Conservation (phyloP, 2,888 invertebrate species). For the Harmothoe impar region DNA sequence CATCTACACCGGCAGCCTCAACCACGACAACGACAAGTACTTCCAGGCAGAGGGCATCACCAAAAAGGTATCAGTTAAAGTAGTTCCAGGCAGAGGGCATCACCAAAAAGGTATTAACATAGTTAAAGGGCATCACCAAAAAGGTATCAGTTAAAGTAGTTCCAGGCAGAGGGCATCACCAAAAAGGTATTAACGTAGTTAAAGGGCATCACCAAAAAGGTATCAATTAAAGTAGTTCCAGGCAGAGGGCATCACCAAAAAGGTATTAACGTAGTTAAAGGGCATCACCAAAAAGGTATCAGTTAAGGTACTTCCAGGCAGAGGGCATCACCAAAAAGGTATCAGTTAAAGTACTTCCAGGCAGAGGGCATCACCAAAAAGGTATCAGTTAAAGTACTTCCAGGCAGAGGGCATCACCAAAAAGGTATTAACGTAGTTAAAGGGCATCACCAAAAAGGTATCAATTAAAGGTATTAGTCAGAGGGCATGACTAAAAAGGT, state of each 20-base stretch:
- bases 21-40: neutral
- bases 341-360: neutral
- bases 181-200: too few species aligned
- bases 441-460: slow-evolving; percentile 60
- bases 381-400: slow-evolving; percentile 4
- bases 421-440: slow-evolving; percentile 54
- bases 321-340: too few species aligned
- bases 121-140: slow-evolving; percentile 54
- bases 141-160: slow-evolving; percentile 41
- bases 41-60: slow-evolving; percentile 61
- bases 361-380: slow-evolving; percentile 58
- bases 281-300: slow-evolving; percentile 62
- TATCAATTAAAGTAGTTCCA: slow-evolving; percentile 37
- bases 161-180: too few species aligned
- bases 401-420: slow-evolving; percentile 56
- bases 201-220: slow-evolving; percentile 59
- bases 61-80: slow-evolving; percentile 57
- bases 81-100: neutral
- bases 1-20: slow-evolving; percentile 61
- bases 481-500: too few species aligned
- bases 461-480: slow-evolving; percentile 25
- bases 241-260: slow-evolving; percentile 62
- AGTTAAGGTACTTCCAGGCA: neutral
- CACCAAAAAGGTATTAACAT: too few species aligned
- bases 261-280: too few species aligned